Base-by-base conservation (phyloP, 2,888 invertebrate genomes). In the Acrobasis repandana region DNA sequence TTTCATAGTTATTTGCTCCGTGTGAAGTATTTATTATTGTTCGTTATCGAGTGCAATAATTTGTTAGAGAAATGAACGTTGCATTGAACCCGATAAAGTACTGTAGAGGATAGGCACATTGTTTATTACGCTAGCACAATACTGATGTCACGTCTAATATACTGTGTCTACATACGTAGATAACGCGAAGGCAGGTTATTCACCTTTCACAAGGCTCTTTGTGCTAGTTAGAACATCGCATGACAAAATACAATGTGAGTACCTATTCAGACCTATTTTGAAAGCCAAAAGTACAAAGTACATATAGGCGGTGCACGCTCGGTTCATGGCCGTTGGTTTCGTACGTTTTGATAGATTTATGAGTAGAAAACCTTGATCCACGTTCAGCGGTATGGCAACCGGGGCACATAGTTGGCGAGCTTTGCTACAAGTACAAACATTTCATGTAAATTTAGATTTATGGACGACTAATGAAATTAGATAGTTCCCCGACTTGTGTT, bases 71-170 rank as follows among this genome's bases (percentile, higher is more conserved):
- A 62, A 61, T 62, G 54, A 52, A 52, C 51, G 57, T 58, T 64
- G 52, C 56, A 57, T 61, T 47, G 47, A 58, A 50, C 70, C 73
- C 71, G 79, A 82, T 80, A 82, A 75, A 48, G 54, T 57, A 50
- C 57, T 67, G 65, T 71, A 71, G 72, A 71, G 67, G 72, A 73
- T 75, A 70, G 69, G 72, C 74, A 66, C 63, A 77, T 79, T 75
- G 74, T 78, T 80, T 77, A 77, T 79, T 73, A 76, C 73, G 76
- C 79, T 80, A 77, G 73, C 75, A 78, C 80, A 77, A 79, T 85
- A 86, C 86, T 90, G 85, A 88, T 87, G 86, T 88, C 88, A 88
- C 73, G 78, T 85, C 83, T 83, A 84, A 88, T 88, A 82, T 81
- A 83, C 79, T 82, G 73, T 81, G 79, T 83, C 82, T 83, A 78